A percentile compares a stretch with the other conserved stretches of the same genome.
These are phyloP conservation scores for Mesoclemmys tuberculata DNA, from an alignment of 2,113 vertebrate genomes.

Conservation along the genomic window DNA sequence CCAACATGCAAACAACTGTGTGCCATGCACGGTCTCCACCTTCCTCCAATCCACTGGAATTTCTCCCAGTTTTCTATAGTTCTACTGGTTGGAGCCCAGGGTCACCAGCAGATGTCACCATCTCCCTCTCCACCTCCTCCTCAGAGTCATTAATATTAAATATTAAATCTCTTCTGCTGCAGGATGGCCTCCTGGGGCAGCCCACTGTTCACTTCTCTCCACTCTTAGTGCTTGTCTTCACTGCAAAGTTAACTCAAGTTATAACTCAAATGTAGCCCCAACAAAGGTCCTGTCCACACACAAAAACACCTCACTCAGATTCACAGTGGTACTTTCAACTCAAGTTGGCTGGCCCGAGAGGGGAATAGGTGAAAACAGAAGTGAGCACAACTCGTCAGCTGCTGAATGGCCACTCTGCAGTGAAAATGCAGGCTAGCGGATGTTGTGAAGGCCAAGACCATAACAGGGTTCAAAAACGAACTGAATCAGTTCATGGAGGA, in stretches of 20 bases:
- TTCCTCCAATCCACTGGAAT: background rate
- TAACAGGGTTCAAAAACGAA: too few relatives aligned
- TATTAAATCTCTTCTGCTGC: background rate
- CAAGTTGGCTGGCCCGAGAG: background rate
- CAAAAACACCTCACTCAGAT: fast-evolving
- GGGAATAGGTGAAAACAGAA: fast-evolving
- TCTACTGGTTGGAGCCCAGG: background rate
- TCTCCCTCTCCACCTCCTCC: background rate
- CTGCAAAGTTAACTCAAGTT: background rate
- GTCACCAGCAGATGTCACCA: background rate
- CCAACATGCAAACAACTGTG: background rate
- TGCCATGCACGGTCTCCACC: too few relatives aligned
- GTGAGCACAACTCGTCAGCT: background rate
- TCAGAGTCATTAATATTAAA: background rate
- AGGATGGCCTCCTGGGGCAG: background rate
- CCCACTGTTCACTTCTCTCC: background rate
- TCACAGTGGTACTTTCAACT: background rate
- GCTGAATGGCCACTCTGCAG: too few relatives aligned
- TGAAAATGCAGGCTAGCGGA: background rate
- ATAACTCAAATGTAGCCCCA: background rate
- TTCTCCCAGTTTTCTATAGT: background rate
- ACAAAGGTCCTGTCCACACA: background rate
- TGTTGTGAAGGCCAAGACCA: too few relatives aligned
- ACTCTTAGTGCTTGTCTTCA: background rate
- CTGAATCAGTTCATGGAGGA: too few relatives aligned